Percentiles rank a stretch among this genome's conserved stretches.
These are phyloP conservation scores for Falco novaeseelandiae DNA, from an alignment of 2,797 vertebrate genomes.

Conservation along the genomic window DNA sequence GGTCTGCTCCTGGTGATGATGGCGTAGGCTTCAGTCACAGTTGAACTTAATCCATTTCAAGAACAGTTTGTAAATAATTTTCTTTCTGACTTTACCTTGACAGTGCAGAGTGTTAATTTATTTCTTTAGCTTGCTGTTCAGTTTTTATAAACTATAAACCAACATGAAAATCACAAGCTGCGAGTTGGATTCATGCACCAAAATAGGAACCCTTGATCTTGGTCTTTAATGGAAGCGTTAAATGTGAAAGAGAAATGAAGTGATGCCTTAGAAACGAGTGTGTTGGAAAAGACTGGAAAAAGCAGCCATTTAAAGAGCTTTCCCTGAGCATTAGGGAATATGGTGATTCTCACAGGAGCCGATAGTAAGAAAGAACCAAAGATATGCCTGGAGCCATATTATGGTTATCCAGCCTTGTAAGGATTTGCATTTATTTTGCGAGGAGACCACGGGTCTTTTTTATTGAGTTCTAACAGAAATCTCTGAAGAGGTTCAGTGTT, in stretches of 20 bases:
- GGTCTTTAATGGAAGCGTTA: neutral
- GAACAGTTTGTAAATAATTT: neutral
- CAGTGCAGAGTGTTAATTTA: neutral
- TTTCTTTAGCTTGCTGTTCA: neutral
- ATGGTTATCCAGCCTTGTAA: constrained; percentile 32
- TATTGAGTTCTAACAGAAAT: constrained; percentile 2
- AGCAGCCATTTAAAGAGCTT: constrained; percentile 20
- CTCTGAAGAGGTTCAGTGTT: constrained; percentile 28
- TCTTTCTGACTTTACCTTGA: neutral
- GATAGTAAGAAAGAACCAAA: constrained; percentile 21
- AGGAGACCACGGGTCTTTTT: neutral
- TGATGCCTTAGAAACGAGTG: neutral
- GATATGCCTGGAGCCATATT: constrained; percentile 48
- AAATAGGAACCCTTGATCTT: neutral
- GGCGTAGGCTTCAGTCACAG: neutral
- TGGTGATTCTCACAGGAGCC: constrained; percentile 6
- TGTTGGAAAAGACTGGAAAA: neutral
- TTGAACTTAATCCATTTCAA: neutral
- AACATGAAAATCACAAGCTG: neutral
- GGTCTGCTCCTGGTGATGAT: neutral
- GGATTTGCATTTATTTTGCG: constrained; percentile 60
- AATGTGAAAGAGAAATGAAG: neutral
- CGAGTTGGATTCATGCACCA: neutral
- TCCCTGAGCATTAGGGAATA: neutral
- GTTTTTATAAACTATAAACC: neutral